Percentiles rank a stretch among this genome's conserved stretches.
These are phyloP conservation scores for Tangara arthus DNA, from an alignment of 2,797 vertebrate species.

Conservation along the genomic window DNA sequence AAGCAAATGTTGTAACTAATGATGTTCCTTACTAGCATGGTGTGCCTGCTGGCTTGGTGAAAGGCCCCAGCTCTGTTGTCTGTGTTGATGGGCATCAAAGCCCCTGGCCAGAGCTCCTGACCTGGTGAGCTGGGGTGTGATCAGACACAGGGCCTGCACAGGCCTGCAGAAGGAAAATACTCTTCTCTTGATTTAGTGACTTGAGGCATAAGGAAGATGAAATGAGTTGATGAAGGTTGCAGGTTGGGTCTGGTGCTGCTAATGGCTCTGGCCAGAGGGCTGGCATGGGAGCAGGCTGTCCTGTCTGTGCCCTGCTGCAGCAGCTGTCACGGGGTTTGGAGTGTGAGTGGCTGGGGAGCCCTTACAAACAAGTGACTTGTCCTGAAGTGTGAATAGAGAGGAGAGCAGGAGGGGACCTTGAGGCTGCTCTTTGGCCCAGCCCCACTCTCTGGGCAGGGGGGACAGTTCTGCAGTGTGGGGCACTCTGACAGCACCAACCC, in stretches of 20 bases:
- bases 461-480: background rate
- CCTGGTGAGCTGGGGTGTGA: fast-evolving
- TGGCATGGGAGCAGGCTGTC: fast-evolving
- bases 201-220: background rate
- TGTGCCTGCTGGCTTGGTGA: background rate
- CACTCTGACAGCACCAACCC: background rate
- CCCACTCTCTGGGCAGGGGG: background rate
- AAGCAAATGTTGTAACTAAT: background rate
- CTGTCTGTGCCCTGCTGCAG: background rate
- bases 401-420: background rate
- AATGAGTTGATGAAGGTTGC: background rate
- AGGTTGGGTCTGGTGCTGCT: background rate
- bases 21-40: background rate
- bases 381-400: background rate
- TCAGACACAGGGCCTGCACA: fast-evolving
- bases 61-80: background rate
- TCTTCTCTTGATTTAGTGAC: background rate
- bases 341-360: background rate
- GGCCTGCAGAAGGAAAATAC: background rate
- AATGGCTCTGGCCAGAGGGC: background rate
- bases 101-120: background rate
- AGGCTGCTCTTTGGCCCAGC: background rate
- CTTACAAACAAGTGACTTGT: background rate
- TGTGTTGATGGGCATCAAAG: background rate
- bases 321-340: fast-evolving